A percentile compares a stretch with the other conserved stretches of the same genome.
These are phyloP conservation scores for Sylvietta virens DNA, from an alignment of 2,113 vertebrate species.

Conservation along the genomic window DNA sequence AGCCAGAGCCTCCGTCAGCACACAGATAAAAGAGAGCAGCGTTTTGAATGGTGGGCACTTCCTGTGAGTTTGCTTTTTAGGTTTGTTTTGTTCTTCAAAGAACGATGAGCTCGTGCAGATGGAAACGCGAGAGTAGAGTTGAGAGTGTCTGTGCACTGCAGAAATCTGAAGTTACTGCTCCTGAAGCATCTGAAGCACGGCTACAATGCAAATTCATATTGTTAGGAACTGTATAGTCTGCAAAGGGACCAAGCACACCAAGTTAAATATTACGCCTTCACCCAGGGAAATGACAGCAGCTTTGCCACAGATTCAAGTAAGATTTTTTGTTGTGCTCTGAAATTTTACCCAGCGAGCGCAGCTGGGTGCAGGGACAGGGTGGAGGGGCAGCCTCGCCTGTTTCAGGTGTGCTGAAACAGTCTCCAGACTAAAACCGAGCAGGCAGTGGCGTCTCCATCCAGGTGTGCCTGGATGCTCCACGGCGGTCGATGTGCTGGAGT, in stretches of 20 bases:
- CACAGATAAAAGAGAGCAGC: neutral
- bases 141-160: neutral
- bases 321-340: neutral
- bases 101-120: neutral
- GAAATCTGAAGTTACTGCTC: neutral
- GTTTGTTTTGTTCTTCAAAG: neutral
- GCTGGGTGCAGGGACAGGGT: neutral
- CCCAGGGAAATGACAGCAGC: neutral
- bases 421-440: neutral
- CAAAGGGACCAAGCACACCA: neutral
- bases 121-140: neutral
- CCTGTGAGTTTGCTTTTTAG: neutral
- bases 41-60: neutral
- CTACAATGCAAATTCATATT: neutral
- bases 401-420: neutral
- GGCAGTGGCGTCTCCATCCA: rapidly evolving
- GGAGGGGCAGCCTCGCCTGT: neutral
- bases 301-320: neutral
- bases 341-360: neutral
- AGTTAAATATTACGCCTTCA: neutral
- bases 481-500: neutral
- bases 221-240: neutral
- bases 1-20: neutral
- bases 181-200: neutral
- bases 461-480: neutral